Evolutionary conservation across 2,797 vertebrate species (phyloP), one percentile per base, ranked within the genome.

Genomic region (Philypnodon macrostomus): DNA sequence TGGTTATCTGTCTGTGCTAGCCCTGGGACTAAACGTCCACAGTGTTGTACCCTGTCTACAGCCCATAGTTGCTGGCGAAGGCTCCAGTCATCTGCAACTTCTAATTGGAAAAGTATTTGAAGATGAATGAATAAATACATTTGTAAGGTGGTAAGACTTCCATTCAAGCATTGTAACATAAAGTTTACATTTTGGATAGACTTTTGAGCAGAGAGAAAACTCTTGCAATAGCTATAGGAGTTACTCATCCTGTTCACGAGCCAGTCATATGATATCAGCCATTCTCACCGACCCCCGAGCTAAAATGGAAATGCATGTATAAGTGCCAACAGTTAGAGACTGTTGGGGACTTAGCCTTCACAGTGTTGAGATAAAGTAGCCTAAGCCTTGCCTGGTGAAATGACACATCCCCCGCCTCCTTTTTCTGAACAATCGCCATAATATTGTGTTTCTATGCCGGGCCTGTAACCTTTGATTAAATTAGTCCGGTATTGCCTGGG

Each of bases 401-500:
- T 83, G 80, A 83, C 81, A 84, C 64, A 44, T 56, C 57, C 68
- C 72, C 70, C 69, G 62, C 78, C 62, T 79, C 69, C 73, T 67
- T 72, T 79, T 86, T 60, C 76, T 75, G 79, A 81, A 80, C 80
- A 84, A 85, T 79, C 56, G 71, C 77, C 76, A 85, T 86, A 86
- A 85, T 85, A 85, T 80, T 85, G 80, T 84, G 85, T 85, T 88
- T 78, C 84, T 78, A 87, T 85, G 78, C 78, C 62, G 80, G 79
- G 77, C 73, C 77, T 78, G 75, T 87, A 87, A 88, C 83, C 83
- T 88, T 88, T 87, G 84, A 87, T 89, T 88, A 86, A 88, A 89
- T 88, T 87, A 88, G 81, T 73, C 78, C 75, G 57, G 78, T 67
- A 79, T 79, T 73, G 82, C 77, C 85, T 76, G 66, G 81, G 83